Evolutionary conservation across 2,113 vertebrate genomes (phyloP).

Genomic region (Rafetus swinhoei): DNA sequence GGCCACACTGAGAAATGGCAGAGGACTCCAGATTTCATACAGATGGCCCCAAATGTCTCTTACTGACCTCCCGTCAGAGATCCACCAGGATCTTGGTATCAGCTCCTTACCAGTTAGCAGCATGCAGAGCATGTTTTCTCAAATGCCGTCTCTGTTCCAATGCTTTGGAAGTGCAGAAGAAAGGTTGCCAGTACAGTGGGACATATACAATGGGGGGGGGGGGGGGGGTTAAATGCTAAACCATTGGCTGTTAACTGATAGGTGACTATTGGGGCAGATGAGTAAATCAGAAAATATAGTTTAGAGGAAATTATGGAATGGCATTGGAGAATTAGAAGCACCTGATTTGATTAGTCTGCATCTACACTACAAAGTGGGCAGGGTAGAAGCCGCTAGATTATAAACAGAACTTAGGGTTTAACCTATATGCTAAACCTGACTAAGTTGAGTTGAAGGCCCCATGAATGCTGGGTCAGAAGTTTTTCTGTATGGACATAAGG

Average conservation of each 20-base stretch:
- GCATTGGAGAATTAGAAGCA: not conserved
- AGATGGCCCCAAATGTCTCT: not conserved
- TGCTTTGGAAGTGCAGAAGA: not conserved
- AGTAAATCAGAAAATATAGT: not conserved
- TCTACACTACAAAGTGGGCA: not conserved
- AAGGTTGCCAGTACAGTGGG: accelerated
- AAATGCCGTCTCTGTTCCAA: not conserved
- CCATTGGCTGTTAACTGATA: not conserved
- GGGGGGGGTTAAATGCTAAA: not conserved
- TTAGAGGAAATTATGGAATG: not conserved
- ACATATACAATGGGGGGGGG: not conserved
- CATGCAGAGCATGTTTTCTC: not conserved
- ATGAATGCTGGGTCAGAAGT: accelerated
- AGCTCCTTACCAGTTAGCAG: not conserved
- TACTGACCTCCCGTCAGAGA: too few relatives aligned
- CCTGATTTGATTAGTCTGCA: not conserved
- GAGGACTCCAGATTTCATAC: not conserved
- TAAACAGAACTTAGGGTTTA: not conserved
- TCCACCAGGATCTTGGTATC: too few relatives aligned
- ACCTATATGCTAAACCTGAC: not conserved
- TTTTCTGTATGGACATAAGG: not conserved
- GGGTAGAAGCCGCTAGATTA: accelerated
- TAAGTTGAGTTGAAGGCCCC: not conserved
- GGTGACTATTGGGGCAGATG: not conserved
- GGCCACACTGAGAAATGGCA: not conserved